These are phyloP conservation scores for Dascillus cervinus DNA, from an alignment of 2,888 invertebrate genomes.

Conservation along the genomic window DNA sequence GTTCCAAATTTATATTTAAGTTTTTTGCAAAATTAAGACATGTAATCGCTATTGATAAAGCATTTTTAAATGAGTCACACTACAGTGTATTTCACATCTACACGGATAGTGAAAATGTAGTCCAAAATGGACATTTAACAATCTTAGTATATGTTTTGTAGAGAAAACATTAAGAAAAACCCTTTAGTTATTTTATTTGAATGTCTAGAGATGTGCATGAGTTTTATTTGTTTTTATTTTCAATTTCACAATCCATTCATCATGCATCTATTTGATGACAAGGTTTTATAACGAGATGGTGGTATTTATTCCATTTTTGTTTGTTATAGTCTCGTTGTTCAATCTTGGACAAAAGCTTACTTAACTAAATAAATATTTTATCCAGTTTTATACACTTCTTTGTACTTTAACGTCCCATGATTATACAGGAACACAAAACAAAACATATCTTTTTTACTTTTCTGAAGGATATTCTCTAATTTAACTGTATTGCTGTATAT, in stretches of 20 bases:
- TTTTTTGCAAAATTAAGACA: not conserved
- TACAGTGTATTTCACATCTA: conserved; percentile 30
- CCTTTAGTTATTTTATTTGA: too few species aligned
- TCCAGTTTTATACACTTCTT: conserved; percentile 8
- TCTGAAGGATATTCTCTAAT: too few species aligned
- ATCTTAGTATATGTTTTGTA: conserved; percentile 12
- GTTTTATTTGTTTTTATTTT: too few species aligned
- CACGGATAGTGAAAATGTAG: conserved; percentile 41
- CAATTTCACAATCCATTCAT: too few species aligned
- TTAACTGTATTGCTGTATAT: too few species aligned
- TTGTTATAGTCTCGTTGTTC: conserved; percentile 10
- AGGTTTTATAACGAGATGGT: too few species aligned
- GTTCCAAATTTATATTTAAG: too few species aligned
- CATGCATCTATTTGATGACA: too few species aligned
- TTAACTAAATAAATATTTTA: conserved; percentile 6
- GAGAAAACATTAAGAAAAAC: conserved; percentile 1
- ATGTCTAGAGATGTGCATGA: too few species aligned
- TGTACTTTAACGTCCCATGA: conserved; percentile 19
- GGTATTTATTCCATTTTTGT: too few species aligned
- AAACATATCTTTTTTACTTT: conserved; percentile 16
- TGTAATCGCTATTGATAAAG: conserved; percentile 4
- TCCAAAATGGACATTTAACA: conserved; percentile 41
- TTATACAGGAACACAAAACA: too few species aligned
- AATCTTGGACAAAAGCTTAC: conserved; percentile 7
- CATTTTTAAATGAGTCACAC: conserved; percentile 12